A percentile compares a stretch with the other conserved stretches of the same genome.
phyloP scores from a whole-genome alignment of 2,113 vertebrate genomes.

The Solea solea region DNA sequence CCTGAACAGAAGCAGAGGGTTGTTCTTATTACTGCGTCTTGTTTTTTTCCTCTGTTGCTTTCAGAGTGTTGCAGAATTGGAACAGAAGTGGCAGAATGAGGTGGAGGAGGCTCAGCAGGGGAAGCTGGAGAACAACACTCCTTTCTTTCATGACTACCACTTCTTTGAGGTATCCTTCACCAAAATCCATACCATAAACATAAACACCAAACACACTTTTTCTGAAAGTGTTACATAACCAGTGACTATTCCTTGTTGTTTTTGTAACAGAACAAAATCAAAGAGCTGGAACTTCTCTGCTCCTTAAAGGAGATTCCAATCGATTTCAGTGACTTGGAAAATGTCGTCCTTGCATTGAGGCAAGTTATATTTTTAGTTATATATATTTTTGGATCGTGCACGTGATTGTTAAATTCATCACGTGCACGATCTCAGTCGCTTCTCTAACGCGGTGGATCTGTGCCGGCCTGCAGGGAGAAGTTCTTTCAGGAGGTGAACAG shows the following conservation, averaged over 20 bases:
- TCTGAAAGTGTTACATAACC: too few relatives aligned
- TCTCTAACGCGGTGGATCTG: slow-evolving; percentile 30
- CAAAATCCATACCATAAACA: not conserved
- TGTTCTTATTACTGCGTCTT: slow-evolving; percentile 1
- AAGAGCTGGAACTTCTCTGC: slow-evolving; percentile 95
- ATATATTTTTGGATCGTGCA: too few relatives aligned
- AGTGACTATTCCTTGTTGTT: slow-evolving; percentile 8
- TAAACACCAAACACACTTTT: not conserved
- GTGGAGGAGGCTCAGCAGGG: slow-evolving; percentile 93
- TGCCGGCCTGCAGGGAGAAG: slow-evolving; percentile 85
- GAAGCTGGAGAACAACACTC: slow-evolving; percentile 93
- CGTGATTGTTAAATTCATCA: slow-evolving; percentile 6
- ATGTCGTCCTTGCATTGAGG: slow-evolving; percentile 93
- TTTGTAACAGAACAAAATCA: slow-evolving; percentile 91
- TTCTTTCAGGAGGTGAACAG: slow-evolving; percentile 96
- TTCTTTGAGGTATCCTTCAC: slow-evolving; percentile 89
- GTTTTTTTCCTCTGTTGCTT: slow-evolving; percentile 37
- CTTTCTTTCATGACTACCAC: slow-evolving; percentile 98
- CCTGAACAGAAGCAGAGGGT: too few relatives aligned
- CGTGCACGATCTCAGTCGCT: not conserved
- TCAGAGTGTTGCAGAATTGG: slow-evolving; percentile 96
- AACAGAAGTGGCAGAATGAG: slow-evolving; percentile 98
- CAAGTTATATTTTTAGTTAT: slow-evolving; percentile 46
- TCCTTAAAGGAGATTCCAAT: slow-evolving; percentile 95
- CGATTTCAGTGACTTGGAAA: slow-evolving; percentile 95